Base-by-base conservation (phyloP, 2,888 invertebrate species). In the Drosophila conformis region DNA sequence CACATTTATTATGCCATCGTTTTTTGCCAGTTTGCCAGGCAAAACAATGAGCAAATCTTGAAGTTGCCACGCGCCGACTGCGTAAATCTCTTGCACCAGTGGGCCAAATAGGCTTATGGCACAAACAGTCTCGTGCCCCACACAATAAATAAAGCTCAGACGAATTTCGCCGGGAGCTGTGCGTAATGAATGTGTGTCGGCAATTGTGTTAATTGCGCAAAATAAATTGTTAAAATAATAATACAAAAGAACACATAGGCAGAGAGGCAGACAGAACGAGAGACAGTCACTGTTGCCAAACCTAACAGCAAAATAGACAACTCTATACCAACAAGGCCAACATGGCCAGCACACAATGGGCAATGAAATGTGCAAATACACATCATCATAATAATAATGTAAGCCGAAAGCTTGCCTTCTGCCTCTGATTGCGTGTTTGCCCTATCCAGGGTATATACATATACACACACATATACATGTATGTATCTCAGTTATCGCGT, bases 151-250 rank as follows among this genome's bases (percentile, higher is more conserved):
- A 85, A 89, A 85, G 88, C 90, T 90, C 83, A 87, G 70, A 67
- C 81, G 65, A 78, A 82, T 70, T 73, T 77, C 40, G 49, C 74
- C 83, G 83, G 78, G 81, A 81, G 81, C 78, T 85, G 80, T 70
- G 81, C 72, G 85, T 85, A 85, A 79, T 81, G 86, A 83, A 83
- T 87, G 89, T 76, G 85, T 87, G 82, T 88, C 76, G 86, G 90
- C 88, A 87, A 89, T 87, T 87, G 88, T 89, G 87, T 87, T 87
- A 87, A 87, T 87, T 87, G 90, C 90, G 73, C 78, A 83, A 87
- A 87, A 88, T 87, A 89, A 88, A 89, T 87, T 87, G 88, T 89
- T 88, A 89, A 87, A 87, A 87, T 89, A 88, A 89, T 87, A 89
- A 83, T 74, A 82, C 70, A 68, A 63, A n/a, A 48, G 60, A 40